Base-by-base conservation (phyloP, 2,888 invertebrate genomes). In the Itoplectis maculator region DNA sequence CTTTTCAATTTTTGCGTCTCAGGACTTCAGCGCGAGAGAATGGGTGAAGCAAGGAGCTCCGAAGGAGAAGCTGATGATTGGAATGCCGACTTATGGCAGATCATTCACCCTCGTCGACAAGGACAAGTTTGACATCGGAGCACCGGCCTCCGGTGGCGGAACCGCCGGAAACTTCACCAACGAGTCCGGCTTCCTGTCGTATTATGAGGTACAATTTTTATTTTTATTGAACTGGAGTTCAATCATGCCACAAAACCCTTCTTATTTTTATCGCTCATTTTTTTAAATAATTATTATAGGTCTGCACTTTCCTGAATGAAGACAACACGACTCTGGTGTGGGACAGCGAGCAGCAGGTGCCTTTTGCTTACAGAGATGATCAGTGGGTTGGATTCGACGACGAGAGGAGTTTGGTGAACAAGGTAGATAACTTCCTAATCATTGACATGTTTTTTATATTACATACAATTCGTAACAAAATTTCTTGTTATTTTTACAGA, bases 361-460 rank as follows among this genome's bases (percentile, higher is more conserved):
- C 99, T 8, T 99, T 99, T 92, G 98, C 98, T 0, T 98, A 98
- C 93, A 95, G 96, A 85, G 96, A 95, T 5, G 96, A 98, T 92
- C 98, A 98, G 88, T 98, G 98, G 98, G 97, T 98, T 37, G 98
- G 98, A 80, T 98, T 98, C 88, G 98, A 98, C 90, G 98, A 98
- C 89, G 98, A 98, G 89, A 95, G 98, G 87, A 97, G 97, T 87
- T 94, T 98, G 20, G 97, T 97, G 89, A 97, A 97, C 45, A 98
- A 98, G 95, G 98, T 98, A 92, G 91, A 87, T 2, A 59, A n/a
- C n/a, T n/a, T n/a, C n/a, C n/a, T n/a, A n/a, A n/a, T n/a, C n/a
- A n/a, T n/a, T n/a, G n/a, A n/a, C n/a, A n/a, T n/a, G n/a, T n/a
- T n/a, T n/a, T n/a, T 23, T 11, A 15, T 40, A 63, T 20, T n/a